These are phyloP conservation scores for Pristiophorus japonicus DNA, from an alignment of 2,113 vertebrate species.

Conservation along the genomic window DNA sequence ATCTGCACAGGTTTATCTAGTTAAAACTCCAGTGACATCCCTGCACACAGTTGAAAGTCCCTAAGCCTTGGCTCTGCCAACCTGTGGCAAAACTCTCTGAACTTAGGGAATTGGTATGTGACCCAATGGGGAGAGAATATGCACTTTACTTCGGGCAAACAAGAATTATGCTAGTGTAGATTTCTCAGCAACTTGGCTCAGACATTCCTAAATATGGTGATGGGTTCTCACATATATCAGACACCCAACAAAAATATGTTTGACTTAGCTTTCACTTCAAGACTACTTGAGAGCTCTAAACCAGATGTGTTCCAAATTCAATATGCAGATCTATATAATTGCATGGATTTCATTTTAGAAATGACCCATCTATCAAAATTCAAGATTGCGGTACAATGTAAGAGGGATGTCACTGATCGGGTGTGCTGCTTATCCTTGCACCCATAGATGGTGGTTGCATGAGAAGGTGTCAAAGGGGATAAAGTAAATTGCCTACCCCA, in stretches of 20 bases:
- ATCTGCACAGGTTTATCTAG: background rate
- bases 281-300: background rate
- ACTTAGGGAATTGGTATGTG: background rate
- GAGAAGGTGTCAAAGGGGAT: background rate
- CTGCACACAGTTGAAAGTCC: background rate
- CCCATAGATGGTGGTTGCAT: background rate
- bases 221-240: background rate
- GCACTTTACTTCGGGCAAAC: background rate
- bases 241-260: background rate
- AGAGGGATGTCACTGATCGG: background rate
- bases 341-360: background rate
- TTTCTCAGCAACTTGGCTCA: background rate
- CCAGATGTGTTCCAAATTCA: background rate
- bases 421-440: background rate
- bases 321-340: background rate
- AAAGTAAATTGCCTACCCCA: no score
- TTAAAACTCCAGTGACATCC: no score
- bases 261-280: slow-evolving; percentile 20
- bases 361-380: background rate
- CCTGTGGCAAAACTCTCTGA: background rate
- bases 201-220: background rate
- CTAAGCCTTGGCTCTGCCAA: background rate
- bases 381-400: background rate
- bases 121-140: background rate
- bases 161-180: background rate